These are phyloP conservation scores for Hyles vespertilio DNA, from an alignment of 1,140 invertebrate species.

Conservation along the genomic window DNA sequence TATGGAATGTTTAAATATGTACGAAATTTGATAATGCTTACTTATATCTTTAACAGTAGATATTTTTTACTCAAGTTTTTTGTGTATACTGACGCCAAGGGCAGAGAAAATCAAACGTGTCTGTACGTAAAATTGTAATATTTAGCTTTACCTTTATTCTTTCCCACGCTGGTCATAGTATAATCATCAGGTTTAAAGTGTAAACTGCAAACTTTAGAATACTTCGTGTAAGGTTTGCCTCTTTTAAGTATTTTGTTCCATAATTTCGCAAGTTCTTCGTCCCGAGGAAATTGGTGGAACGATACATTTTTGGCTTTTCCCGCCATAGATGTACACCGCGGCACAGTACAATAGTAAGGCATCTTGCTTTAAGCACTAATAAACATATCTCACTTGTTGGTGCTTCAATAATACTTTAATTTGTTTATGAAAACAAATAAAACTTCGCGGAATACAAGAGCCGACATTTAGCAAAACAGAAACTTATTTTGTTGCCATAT, in stretches of 20 bases:
- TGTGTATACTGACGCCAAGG: background rate
- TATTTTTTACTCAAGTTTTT: too few relatives aligned
- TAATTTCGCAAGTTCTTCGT: constrained; percentile 56
- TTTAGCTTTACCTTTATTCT: constrained; percentile 60
- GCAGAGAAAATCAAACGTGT: constrained; percentile 20
- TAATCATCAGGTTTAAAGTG: constrained; percentile 69
- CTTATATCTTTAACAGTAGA: too few relatives aligned
- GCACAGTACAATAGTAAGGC: constrained; percentile 72
- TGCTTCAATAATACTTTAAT: constrained; percentile 13
- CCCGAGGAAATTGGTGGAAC: constrained; percentile 69
- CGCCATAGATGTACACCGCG: constrained; percentile 70
- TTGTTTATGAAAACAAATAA: constrained; percentile 58
- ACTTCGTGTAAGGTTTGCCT: constrained; percentile 70
- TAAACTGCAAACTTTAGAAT: constrained; percentile 72
- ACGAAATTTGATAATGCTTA: too few relatives aligned
- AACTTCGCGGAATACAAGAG: constrained; percentile 38
- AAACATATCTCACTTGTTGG: constrained; percentile 33
- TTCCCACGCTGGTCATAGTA: constrained; percentile 62
- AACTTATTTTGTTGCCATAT: constrained; percentile 16
- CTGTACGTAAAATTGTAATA: constrained; percentile 6
- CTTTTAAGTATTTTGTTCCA: constrained; percentile 68
- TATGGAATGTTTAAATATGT: too few relatives aligned
- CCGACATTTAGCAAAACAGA: constrained; percentile 43
- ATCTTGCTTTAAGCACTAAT: constrained; percentile 40
- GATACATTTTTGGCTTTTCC: constrained; percentile 70